phyloP scores from a whole-genome alignment of 1,140 invertebrate genomes.

The Lordiphosa clarofinis region DNA sequence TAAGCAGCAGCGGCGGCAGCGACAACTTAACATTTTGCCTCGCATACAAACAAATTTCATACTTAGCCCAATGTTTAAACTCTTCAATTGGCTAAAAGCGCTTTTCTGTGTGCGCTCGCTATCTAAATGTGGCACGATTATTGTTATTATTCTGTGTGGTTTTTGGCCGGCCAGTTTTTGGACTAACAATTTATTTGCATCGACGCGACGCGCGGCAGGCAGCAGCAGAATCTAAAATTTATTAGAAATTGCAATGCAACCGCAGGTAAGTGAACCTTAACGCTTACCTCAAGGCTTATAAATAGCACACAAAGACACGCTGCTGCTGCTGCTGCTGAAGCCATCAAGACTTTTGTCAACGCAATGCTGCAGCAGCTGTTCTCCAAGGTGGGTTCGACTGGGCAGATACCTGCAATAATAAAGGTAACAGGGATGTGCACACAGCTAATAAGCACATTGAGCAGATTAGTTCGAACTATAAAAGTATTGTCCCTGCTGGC shows the following conservation, averaged over 20 bases:
- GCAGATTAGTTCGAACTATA: too few relatives aligned
- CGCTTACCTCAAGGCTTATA: slow-evolving; percentile 43
- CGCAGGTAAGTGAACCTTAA: slow-evolving; percentile 35
- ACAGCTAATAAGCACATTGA: too few relatives aligned
- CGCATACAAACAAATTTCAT: slow-evolving; percentile 72
- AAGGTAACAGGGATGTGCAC: too few relatives aligned
- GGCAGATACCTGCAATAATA: too few relatives aligned
- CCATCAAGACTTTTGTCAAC: slow-evolving; percentile 60
- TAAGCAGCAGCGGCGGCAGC: slow-evolving; percentile 38
- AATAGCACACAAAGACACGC: slow-evolving; percentile 44
- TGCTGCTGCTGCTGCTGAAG: not conserved
- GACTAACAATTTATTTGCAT: slow-evolving; percentile 54
- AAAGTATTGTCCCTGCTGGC: too few relatives aligned
- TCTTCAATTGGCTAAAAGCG: slow-evolving; percentile 74
- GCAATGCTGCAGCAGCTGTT: slow-evolving; percentile 18
- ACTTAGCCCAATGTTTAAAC: slow-evolving; percentile 79
- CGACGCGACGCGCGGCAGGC: slow-evolving; percentile 4
- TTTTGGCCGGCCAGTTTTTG: slow-evolving; percentile 29
- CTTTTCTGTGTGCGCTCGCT: slow-evolving; percentile 40
- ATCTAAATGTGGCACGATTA: slow-evolving; percentile 77
- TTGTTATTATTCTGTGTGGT: slow-evolving; percentile 65
- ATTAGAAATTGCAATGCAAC: slow-evolving; percentile 31
- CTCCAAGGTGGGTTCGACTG: too few relatives aligned
- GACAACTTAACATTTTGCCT: slow-evolving; percentile 70
- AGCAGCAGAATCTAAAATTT: slow-evolving; percentile 18